Evolutionary conservation across 2,797 vertebrate genomes (phyloP).

Genomic region (Bucorvus abyssinicus): DNA sequence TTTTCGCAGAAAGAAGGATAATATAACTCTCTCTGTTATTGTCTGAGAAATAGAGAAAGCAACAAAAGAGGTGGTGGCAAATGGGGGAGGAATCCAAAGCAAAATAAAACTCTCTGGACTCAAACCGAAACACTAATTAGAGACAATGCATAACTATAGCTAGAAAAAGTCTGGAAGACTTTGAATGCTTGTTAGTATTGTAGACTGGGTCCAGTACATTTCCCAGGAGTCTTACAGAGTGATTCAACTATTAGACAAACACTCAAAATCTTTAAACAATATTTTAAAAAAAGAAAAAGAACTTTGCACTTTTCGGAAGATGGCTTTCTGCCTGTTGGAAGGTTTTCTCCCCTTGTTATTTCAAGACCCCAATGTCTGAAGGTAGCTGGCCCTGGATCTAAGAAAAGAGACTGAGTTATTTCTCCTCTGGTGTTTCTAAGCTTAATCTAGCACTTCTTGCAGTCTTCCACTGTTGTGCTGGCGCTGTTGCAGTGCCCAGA

Average conservation of each 20-base stretch:
- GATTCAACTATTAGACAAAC: not conserved
- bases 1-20: not conserved
- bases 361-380: not conserved
- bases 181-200: not conserved
- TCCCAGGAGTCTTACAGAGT: not conserved
- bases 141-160: not conserved
- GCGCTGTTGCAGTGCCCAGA: not conserved
- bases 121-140: not conserved
- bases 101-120: constrained; percentile 6
- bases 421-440: constrained; percentile 3
- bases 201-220: not conserved
- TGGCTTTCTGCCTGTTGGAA: constrained; percentile 5
- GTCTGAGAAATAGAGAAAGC: not conserved
- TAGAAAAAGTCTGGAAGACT: not conserved
- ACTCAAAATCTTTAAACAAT: not conserved
- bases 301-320: not conserved
- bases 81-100: not conserved
- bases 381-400: constrained; percentile 8
- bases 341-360: not conserved
- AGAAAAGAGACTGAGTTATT: not conserved
- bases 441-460: not conserved
- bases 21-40: not conserved
- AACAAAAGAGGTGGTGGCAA: not conserved
- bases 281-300: not conserved
- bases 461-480: not conserved